Percentiles rank a stretch among this genome's conserved stretches.
Evolutionary conservation across 2,888 invertebrate species (phyloP).

Genomic region (Mesochorus sp.): DNA sequence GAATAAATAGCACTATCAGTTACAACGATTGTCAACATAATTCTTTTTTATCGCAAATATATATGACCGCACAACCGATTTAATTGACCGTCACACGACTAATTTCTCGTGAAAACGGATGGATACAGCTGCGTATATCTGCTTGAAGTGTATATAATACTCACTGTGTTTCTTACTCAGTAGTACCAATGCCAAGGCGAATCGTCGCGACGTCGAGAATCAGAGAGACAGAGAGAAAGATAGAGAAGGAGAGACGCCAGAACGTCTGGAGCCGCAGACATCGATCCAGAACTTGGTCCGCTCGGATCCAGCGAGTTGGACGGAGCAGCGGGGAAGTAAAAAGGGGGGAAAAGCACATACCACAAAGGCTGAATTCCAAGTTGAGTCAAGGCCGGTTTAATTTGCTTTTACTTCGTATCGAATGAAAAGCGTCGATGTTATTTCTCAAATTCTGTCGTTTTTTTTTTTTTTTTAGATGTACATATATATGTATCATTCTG

Average conservation of each 20-base stretch:
- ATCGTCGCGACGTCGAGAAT: constrained; percentile 9
- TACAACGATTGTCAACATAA: no score
- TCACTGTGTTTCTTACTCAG: constrained; percentile 19
- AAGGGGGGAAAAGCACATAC: constrained; percentile 13
- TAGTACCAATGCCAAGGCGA: constrained; percentile 3
- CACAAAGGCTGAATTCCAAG: constrained; percentile 37
- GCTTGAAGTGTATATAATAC: not conserved
- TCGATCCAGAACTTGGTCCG: constrained; percentile 68
- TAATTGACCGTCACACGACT: no score
- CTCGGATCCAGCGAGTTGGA: constrained; percentile 41
- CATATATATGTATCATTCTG: no score
- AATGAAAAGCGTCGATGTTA: constrained; percentile 9
- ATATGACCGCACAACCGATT: no score
- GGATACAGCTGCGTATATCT: not conserved
- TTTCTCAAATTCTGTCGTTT: not conserved
- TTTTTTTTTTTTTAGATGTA: no score
- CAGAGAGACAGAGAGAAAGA: not conserved
- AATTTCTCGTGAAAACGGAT: no score
- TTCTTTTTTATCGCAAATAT: no score
- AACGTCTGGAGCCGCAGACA: constrained; percentile 73
- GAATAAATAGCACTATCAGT: no score
- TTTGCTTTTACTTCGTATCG: constrained; percentile 27
- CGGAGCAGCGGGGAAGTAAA: not conserved
- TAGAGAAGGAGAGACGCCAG: constrained; percentile 65
- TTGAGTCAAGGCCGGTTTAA: constrained; percentile 47